These are phyloP conservation scores for Diadema setosum DNA, from an alignment of 35 echinoderm and acorn worm species.

Conservation along the genomic window DNA sequence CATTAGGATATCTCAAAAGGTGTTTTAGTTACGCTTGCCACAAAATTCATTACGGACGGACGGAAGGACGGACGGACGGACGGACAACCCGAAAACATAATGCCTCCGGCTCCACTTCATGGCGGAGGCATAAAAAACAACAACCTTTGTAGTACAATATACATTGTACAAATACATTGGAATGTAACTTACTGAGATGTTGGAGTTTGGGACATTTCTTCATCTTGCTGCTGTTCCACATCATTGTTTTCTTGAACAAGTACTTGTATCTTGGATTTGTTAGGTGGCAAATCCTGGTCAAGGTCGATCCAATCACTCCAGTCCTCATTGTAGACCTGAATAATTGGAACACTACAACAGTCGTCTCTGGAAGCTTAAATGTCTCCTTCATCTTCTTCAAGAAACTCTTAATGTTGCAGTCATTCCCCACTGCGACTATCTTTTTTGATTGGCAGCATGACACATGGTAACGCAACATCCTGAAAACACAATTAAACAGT, in stretches of 20 bases:
- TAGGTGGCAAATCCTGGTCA: neutral
- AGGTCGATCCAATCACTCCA: neutral
- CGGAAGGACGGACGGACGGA: too few relatives aligned
- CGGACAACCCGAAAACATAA: too few relatives aligned
- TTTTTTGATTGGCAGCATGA: neutral
- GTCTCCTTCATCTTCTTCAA: neutral
- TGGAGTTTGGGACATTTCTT: neutral
- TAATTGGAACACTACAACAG: neutral
- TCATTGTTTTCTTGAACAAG: neutral
- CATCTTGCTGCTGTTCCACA: neutral
- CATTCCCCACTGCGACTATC: neutral
- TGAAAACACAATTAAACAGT: neutral
- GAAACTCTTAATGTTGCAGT: neutral
- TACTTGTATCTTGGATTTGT: neutral
- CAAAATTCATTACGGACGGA: too few relatives aligned
- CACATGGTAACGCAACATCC: neutral
- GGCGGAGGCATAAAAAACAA: too few relatives aligned
- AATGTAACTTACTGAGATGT: neutral
- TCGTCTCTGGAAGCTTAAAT: neutral
- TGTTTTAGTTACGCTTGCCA: too few relatives aligned
- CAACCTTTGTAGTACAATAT: too few relatives aligned
- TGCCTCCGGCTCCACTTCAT: too few relatives aligned
- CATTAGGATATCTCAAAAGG: too few relatives aligned
- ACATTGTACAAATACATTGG: neutral
- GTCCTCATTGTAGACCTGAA: neutral